Evolutionary conservation across 2,888 invertebrate species (phyloP), one percentile per base, ranked within the genome.

Genomic region (Norana najaformis): DNA sequence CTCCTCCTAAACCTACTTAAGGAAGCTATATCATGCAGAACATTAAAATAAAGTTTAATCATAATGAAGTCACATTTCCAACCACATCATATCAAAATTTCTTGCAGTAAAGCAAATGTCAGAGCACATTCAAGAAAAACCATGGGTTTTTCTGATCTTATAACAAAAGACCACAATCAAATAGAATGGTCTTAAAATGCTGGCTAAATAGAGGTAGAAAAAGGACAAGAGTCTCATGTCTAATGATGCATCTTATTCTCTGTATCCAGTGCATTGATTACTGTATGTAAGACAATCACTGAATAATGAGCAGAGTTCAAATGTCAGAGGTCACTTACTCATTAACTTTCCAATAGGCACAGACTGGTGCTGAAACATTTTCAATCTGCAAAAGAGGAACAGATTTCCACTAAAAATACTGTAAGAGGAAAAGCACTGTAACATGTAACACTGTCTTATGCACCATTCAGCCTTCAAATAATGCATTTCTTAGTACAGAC

Each of bases 301-400:
- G 69, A 69, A 23, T 23, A 47, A n/a, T 69, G n/a, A 69, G n/a
- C 69, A 69, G n/a, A 69, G n/a, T 16, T 8, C 69, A 85, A 85
- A n/a, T n/a, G n/a, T n/a, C 8, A 18, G 30, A 83, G 35, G 18
- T 16, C 20, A 85, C 85, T 36, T 36, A 85, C 85, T 37, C 92
- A 35, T 90, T 91, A 83, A 91, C 92, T 85, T 93, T 91, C 93
- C 93, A 93, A 90, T 92, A 93, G 0, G 93, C 92, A 90, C 93
- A 93, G 18, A 92, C 90, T n/a, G 93, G 92, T 41, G 92, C 92
- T 89, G 90, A 92, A 13, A 92, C 88, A 88, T 92, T 92, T 35
- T 90, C 89, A 18, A 47, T 88, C 92, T 92, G 91, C 69, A 89
- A 91, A 36, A 89, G 35, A 83, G 37, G 37, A 88, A 88, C 20